Evolutionary conservation across 2,888 invertebrate species (phyloP).

Genomic region (Heliconius charithonia): DNA sequence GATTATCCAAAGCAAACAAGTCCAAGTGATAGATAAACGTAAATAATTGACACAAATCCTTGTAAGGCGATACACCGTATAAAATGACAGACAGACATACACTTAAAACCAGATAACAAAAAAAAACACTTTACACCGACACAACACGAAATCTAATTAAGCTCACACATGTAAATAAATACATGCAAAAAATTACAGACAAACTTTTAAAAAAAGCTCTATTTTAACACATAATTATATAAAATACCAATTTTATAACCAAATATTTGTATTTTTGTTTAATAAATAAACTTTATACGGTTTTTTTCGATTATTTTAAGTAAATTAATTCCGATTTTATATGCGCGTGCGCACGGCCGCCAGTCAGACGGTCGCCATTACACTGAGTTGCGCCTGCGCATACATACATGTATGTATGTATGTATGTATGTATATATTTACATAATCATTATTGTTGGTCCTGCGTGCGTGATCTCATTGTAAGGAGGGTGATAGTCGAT

Average conservation of each 20-base stretch:
- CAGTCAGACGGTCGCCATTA: conserved; percentile 72
- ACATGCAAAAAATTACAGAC: background rate
- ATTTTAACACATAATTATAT: background rate
- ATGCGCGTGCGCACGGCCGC: conserved; percentile 68
- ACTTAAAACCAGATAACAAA: conserved; percentile 28
- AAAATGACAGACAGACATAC: conserved; percentile 31
- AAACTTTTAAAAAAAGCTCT: background rate
- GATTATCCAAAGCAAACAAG: conserved; percentile 20
- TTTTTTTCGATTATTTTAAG: background rate
- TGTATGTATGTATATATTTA: conserved; percentile 72
- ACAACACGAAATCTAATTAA: conserved; percentile 26
- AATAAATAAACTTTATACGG: background rate
- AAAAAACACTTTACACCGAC: conserved; percentile 24
- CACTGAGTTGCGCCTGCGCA: conserved; percentile 64
- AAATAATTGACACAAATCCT: conserved; percentile 19
- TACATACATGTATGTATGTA: conserved; percentile 63
- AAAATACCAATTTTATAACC: background rate
- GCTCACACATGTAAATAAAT: background rate
- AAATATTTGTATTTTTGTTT: background rate
- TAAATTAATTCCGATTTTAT: background rate
- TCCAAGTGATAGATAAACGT: conserved; percentile 14
- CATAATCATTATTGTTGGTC: conserved; percentile 74
- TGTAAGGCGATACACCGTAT: conserved; percentile 36
- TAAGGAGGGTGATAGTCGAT: conserved; percentile 44
- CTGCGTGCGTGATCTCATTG: conserved; percentile 55